Conservation (phyloP, 2,888 invertebrate species). For the Drosophila mercatorum region DNA sequence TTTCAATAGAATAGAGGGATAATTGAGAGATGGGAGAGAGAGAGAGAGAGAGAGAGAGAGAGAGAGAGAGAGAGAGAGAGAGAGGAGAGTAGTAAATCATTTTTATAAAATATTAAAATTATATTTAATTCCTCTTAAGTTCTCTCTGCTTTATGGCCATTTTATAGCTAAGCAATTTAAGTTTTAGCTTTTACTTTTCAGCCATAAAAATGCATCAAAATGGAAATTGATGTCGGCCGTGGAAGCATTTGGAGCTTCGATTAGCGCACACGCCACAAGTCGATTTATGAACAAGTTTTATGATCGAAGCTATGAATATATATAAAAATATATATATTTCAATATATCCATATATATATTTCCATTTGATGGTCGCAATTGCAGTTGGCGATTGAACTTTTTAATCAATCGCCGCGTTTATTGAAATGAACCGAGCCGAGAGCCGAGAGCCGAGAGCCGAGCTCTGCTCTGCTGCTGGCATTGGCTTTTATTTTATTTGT, state of each 20-base stretch:
- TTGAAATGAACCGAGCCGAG: constrained; percentile 33
- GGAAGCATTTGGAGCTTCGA: constrained; percentile 9
- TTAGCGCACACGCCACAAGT: constrained; percentile 14
- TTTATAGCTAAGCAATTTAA: constrained; percentile 7
- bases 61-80: too few species aligned
- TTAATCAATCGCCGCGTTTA: constrained; percentile 42
- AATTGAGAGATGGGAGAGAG: neutral
- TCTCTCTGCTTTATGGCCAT: neutral
- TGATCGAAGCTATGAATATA: neutral
- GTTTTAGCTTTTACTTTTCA: constrained; percentile 1
- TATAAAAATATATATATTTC: constrained; percentile 1
- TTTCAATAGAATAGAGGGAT: neutral
- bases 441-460: constrained; percentile 18
- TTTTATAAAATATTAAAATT: too few species aligned
- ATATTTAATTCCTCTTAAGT: too few species aligned
- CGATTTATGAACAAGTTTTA: neutral
- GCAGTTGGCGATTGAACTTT: constrained; percentile 7
- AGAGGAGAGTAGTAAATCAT: too few species aligned
- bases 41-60: neutral
- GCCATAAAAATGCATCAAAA: neutral
- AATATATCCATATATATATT: neutral
- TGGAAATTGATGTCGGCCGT: neutral
- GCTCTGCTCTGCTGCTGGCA: constrained; percentile 8
- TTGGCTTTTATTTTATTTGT: constrained; percentile 17
- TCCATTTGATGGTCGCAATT: neutral